phyloP scores from a whole-genome alignment of 2,888 invertebrate genomes.

The Drosophila mimetica region DNA sequence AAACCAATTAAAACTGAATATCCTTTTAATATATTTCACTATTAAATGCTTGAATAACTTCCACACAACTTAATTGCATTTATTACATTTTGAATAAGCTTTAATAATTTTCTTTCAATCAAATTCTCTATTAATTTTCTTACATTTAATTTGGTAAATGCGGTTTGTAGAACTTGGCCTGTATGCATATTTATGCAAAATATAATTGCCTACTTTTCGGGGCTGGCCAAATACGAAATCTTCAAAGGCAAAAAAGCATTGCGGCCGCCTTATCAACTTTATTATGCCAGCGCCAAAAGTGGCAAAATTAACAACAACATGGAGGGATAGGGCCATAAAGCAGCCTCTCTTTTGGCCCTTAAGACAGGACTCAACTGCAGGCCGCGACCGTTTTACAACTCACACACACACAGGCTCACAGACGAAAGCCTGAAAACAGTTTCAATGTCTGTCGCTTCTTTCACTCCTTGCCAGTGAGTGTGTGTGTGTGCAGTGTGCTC shows the following conservation, averaged over 20 bases:
- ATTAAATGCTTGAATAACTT: too few species aligned
- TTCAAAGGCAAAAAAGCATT: constrained; percentile 55
- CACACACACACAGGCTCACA: constrained; percentile 9
- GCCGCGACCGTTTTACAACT: constrained; percentile 44
- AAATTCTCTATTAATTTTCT: neutral
- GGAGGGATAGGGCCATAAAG: constrained; percentile 28
- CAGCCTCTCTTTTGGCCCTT: constrained; percentile 4
- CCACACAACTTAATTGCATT: too few species aligned
- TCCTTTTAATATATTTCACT: too few species aligned
- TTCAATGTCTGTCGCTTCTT: constrained; percentile 62
- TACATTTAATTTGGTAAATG: neutral
- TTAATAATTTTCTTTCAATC: neutral
- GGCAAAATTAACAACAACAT: constrained; percentile 73
- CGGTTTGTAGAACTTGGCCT: neutral
- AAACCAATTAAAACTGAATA: too few species aligned
- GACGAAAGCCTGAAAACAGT: constrained; percentile 49
- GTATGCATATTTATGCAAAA: constrained; percentile 12
- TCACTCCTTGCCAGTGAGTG: constrained; percentile 6
- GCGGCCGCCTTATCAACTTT: constrained; percentile 67
- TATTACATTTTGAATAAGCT: neutral
- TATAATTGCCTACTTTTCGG: constrained; percentile 70
- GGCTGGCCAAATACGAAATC: constrained; percentile 41
- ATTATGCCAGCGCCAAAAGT: constrained; percentile 75
- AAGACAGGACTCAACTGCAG: constrained; percentile 46
- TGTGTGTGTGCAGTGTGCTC: constrained; percentile 29